Percentiles rank a stretch among this genome's conserved stretches.
Conservation (phyloP, 2,113 vertebrate genomes). For the Ophthalmolycus amberensis region DNA sequence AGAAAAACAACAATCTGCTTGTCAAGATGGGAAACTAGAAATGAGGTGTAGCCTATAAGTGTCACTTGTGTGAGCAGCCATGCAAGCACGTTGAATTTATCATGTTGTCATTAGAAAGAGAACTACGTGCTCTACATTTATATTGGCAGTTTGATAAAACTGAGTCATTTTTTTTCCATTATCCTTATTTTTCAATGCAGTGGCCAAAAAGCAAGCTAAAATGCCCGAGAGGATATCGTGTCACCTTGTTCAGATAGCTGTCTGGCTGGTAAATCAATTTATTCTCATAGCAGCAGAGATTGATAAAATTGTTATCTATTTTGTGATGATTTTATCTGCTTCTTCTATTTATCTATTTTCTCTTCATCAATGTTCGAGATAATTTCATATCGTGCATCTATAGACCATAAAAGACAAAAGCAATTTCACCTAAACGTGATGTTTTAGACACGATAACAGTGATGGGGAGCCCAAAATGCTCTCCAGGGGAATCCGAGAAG, state of each 20-base stretch:
- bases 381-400: neutral
- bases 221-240: neutral
- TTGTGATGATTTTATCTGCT: slow-evolving; percentile 5
- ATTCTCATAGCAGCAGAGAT: neutral
- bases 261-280: slow-evolving; percentile 13
- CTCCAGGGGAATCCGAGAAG: neutral
- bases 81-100: neutral
- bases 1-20: slow-evolving; percentile 10
- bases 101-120: neutral
- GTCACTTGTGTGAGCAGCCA: neutral
- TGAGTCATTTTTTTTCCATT: neutral
- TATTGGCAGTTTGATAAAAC: slow-evolving; percentile 8
- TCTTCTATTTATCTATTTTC: slow-evolving; percentile 1
- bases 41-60: neutral
- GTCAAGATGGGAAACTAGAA: slow-evolving; percentile 2
- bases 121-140: neutral
- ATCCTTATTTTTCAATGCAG: neutral
- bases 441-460: slow-evolving; percentile 5
- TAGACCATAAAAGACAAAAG: neutral
- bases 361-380: neutral
- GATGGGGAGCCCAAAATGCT: neutral
- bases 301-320: slow-evolving; percentile 33
- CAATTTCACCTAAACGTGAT: slow-evolving; percentile 5
- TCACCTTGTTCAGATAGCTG: slow-evolving; percentile 6
- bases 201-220: neutral